These are phyloP conservation scores for Galago senegalensis DNA, from an alignment of 2,797 vertebrate genomes.

Conservation along the genomic window DNA sequence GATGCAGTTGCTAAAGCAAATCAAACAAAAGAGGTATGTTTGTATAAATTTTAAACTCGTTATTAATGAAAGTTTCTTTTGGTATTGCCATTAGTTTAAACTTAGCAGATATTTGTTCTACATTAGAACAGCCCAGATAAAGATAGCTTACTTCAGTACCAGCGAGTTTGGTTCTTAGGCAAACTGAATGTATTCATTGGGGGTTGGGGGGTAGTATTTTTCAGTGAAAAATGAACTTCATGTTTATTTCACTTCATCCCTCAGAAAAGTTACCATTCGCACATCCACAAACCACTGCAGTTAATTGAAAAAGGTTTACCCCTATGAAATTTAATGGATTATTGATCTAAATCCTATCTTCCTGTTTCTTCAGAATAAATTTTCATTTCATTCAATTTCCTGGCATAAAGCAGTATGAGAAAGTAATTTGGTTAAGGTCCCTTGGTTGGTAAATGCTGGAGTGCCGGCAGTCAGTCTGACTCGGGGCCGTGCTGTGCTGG, in stretches of 20 bases:
- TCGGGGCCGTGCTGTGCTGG: neutral
- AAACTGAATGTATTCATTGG: neutral
- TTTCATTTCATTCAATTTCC: constrained; percentile 7
- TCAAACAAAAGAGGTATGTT: constrained; percentile 94
- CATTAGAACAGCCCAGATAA: constrained; percentile 21
- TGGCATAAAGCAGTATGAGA: neutral
- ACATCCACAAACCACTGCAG: neutral
- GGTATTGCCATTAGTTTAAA: constrained; percentile 5
- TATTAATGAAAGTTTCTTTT: neutral
- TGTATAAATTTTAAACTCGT: constrained; percentile 4
- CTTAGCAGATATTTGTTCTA: neutral
- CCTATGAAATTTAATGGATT: neutral
- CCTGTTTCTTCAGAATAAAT: constrained; percentile 52
- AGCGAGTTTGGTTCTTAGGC: neutral
- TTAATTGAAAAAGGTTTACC: constrained; percentile 15
- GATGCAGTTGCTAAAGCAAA: constrained; percentile 96
- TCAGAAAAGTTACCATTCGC: neutral
- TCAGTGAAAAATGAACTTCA: constrained; percentile 32
- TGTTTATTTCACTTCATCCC: neutral
- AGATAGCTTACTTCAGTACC: neutral
- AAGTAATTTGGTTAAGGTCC: constrained; percentile 6
- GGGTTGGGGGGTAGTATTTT: neutral
- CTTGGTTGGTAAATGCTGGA: neutral
- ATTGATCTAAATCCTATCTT: constrained; percentile 14
- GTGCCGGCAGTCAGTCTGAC: neutral